Base-by-base conservation (phyloP, 2,797 vertebrate genomes). In the Arctocebus calabarensis region DNA sequence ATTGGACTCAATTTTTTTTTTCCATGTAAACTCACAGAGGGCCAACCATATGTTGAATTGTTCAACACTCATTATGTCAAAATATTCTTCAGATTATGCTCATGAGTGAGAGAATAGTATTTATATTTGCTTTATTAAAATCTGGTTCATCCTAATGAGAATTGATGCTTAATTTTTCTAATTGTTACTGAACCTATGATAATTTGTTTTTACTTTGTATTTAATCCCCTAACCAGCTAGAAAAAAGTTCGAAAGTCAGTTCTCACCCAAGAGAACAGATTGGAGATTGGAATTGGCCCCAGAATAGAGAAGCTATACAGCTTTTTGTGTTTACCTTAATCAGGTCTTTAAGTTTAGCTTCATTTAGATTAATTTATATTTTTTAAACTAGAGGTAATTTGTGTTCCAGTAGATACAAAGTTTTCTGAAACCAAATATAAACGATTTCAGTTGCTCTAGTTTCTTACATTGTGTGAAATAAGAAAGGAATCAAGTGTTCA, bases 61-160 rank as follows among this genome's bases (percentile, higher is more conserved):
- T 70, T 91, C 32, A 19, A n/a, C n/a, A 45, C 9, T 64, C 20
- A 37, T 2, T 79, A 2, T 75, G 32, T 86, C 74, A 27, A 92
- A 79, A 25, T 90, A 83, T 9, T 82, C 2, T 74, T 93, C 37
- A 91, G 19, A 79, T 88, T 79, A 82, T 81, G 16, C 52, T 90
- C 6, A 34, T 1, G 43, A 62, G 37, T 90, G 22, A 40, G 78
- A 85, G 89, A 90, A 83, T 29, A 61, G 9, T 43, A 77, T 86
- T 90, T 92, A 81, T n/a, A 74, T 95, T 95, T 94, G 32, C 61
- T 94, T 66, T 92, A 16, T 89, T 84, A 37, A 64, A 86, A 62
- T 86, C 29, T 61, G 55, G 19, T 90, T 97, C 55, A 83, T 94
- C 16, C 34, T 79, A 9, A 52, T 83, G 55, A 88, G 70, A 85